A percentile compares a stretch with the other conserved stretches of the same genome.
Evolutionary conservation across 2,888 invertebrate genomes (phyloP).

Genomic region (Opisthograptis luteolata): DNA sequence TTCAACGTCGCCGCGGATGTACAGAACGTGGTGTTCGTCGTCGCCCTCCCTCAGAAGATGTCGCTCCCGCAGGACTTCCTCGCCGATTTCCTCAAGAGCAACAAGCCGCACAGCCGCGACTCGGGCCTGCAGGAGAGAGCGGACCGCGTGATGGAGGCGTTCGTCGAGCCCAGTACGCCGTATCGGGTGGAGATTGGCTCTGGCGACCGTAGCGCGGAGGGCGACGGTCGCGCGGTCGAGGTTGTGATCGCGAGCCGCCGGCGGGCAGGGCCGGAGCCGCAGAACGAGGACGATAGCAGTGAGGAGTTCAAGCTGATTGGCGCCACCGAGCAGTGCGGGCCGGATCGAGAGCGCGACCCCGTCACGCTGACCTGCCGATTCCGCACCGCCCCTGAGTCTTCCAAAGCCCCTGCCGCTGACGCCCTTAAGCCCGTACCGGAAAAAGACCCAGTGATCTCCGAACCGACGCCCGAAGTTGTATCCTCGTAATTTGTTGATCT

Average conservation of each 20-base stretch:
- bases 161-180: conserved; percentile 88
- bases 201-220: conserved; percentile 50
- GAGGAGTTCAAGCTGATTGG: conserved; percentile 85
- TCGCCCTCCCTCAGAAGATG: conserved; percentile 82
- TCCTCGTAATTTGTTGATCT: conserved; percentile 57
- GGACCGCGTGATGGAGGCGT: conserved; percentile 75
- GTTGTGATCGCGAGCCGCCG: conserved; percentile 70
- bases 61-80: conserved; percentile 46
- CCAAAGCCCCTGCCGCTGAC: neutral
- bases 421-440: conserved; percentile 5
- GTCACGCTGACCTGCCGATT: conserved; percentile 85
- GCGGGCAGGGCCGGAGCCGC: conserved; percentile 52
- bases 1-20: conserved; percentile 89
- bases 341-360: conserved; percentile 87
- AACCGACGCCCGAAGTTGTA: conserved; percentile 57
- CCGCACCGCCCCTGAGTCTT: conserved; percentile 1
- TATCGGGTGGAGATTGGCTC: conserved; percentile 87
- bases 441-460: conserved; percentile 16
- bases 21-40: conserved; percentile 88
- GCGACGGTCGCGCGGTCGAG: conserved; percentile 61
- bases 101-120: conserved; percentile 36
- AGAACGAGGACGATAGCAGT: conserved; percentile 39
- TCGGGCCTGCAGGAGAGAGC: conserved; percentile 65
- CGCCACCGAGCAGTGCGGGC: conserved; percentile 90
- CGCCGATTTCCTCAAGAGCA: conserved; percentile 34